Evolutionary conservation across 2,113 vertebrate genomes (phyloP).

Genomic region (Scytalopus superciliaris): DNA sequence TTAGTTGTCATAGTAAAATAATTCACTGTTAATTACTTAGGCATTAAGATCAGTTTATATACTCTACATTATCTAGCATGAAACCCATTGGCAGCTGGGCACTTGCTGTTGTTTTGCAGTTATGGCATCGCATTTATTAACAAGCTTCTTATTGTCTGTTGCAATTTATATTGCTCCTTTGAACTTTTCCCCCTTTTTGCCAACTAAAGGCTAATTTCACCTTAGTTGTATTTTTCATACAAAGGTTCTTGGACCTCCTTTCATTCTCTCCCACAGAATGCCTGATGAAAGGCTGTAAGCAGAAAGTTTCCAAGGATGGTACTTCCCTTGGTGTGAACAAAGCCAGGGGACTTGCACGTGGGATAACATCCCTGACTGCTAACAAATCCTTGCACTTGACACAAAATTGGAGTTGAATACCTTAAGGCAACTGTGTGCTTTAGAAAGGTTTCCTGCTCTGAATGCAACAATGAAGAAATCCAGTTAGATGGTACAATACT

Average conservation of each 20-base stretch:
- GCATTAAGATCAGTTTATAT: background rate
- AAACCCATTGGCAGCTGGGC: background rate
- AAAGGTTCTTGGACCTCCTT: accelerated
- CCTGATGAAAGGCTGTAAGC: background rate
- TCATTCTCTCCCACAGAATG: background rate
- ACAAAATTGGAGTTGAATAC: background rate
- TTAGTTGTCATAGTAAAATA: background rate
- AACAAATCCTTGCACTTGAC: background rate
- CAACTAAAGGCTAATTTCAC: background rate
- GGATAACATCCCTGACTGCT: background rate
- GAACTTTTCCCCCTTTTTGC: background rate
- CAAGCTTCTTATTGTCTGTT: background rate
- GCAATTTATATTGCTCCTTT: background rate
- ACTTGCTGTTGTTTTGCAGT: background rate
- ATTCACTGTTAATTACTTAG: conserved; percentile 12
- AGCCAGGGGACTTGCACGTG: accelerated
- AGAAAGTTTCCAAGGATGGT: background rate
- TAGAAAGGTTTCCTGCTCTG: background rate
- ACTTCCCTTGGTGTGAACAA: background rate
- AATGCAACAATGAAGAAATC: background rate
- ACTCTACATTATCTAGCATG: background rate
- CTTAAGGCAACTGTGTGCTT: background rate
- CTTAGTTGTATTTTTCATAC: background rate
- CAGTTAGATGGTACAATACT: background rate
- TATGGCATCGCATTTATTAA: background rate